phyloP scores from a whole-genome alignment of 2,888 invertebrate genomes.

The Tipula helvola region DNA sequence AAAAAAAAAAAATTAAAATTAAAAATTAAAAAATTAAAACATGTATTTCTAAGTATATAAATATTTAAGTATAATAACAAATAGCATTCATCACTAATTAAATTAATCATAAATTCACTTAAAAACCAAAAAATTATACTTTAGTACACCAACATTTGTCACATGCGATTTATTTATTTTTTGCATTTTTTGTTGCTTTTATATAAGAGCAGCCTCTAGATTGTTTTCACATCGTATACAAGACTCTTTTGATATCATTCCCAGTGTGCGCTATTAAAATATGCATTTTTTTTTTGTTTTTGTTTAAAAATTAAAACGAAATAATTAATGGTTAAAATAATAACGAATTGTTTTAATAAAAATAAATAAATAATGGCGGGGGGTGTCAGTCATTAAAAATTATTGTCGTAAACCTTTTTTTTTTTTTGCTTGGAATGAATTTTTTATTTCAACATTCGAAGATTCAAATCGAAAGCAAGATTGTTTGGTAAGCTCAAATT shows the following conservation, averaged over 20 bases:
- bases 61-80: not conserved
- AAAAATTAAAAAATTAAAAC: not conserved
- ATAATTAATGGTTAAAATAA: not conserved
- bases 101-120: not conserved
- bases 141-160: slow-evolving; percentile 7
- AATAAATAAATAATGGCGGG: not conserved
- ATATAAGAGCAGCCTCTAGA: not conserved
- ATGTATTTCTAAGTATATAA: not conserved
- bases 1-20: not conserved
- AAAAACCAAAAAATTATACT: slow-evolving; percentile 7
- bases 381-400: not conserved
- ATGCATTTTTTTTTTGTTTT: not conserved
- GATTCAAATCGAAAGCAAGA: too few species aligned
- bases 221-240: not conserved
- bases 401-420: not conserved
- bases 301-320: not conserved
- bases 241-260: slow-evolving; percentile 10
- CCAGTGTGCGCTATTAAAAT: slow-evolving; percentile 7
- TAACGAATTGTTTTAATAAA: not conserved
- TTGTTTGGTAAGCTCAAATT: too few species aligned
- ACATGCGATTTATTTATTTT: slow-evolving; percentile 9
- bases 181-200: not conserved
- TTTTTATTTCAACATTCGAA: not conserved
- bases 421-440: not conserved
- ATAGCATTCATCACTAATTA: not conserved